These are phyloP conservation scores for Antrozous pallidus DNA, from an alignment of 2,797 vertebrate species.

Conservation along the genomic window DNA sequence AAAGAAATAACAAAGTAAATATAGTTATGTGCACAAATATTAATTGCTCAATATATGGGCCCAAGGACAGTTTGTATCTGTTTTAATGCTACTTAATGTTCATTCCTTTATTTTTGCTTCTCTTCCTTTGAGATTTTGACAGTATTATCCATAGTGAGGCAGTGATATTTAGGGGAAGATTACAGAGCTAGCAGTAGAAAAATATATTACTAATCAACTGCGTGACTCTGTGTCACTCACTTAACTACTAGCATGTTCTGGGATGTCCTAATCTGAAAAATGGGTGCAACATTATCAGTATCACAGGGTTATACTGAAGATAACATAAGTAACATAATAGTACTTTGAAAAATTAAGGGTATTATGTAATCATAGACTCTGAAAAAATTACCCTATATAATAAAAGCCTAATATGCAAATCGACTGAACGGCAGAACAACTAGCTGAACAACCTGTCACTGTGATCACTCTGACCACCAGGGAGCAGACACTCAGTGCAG, in stretches of 20 bases:
- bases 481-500: too few relatives aligned
- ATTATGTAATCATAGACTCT: background rate
- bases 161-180: background rate
- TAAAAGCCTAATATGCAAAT: too few relatives aligned
- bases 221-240: background rate
- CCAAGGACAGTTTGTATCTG: background rate
- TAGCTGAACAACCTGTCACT: too few relatives aligned
- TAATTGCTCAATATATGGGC: background rate
- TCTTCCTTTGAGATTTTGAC: background rate
- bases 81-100: constrained; percentile 33
- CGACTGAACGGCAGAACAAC: too few relatives aligned
- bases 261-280: constrained; percentile 20
- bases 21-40: constrained; percentile 11
- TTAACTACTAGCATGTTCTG: background rate
- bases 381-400: background rate
- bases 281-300: background rate
- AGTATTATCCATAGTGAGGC: background rate
- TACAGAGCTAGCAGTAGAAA: constrained; percentile 25
- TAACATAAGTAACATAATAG: background rate
- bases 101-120: background rate
- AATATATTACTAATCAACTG: background rate
- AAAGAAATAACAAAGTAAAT: constrained; percentile 19
- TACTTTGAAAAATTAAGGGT: constrained; percentile 20
- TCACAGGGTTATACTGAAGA: background rate
- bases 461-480: too few relatives aligned